Base-by-base conservation (phyloP, 1,140 invertebrate species). In the Macrobrachium nipponense region DNA sequence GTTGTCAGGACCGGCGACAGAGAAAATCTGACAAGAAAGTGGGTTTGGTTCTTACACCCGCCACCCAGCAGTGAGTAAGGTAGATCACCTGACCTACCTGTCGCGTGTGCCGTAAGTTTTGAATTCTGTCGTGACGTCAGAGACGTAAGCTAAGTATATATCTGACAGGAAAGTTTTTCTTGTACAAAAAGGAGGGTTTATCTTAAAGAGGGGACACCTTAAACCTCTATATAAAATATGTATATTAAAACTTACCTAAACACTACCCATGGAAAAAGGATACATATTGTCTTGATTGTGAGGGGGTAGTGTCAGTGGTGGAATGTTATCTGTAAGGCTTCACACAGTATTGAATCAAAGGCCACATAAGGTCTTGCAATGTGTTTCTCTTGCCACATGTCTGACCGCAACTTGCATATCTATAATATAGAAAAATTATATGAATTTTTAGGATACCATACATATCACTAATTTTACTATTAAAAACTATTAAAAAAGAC, bases 301-400 rank as follows among this genome's bases (percentile, higher is more conserved):
- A 0, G 97, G 96, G 6, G 96, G 96, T n/a, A 96, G 94, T 70
- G 95, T 92, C 87, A 99, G 95, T 73, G 94, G 93, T 8, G 98
- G 98, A 82, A 99, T 93, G 91, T 97, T 98, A 90, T 99, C 90
- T 99, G 97, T 62, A 99, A 91, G 14, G 98, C 98, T 91, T 99
- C 98, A 92, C 96, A 98, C 12, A 99, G 91, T 80, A 97, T 95
- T 5, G 95, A 96, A 91, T 99, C 98, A 92, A 99, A 99, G 0
- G 97, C 96, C 18, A 98, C 92, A 91, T 99, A 99, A 0, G 98
- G 98, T 51, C 98, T 93, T 5, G 95, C 94, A 90, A 99, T 98
- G 91, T 99, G 98, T 90, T 98, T 98, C 91, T 99, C 98, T 59
- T 95, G 95, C 98, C 98, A 99, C 91, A 98, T 98, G 90, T 98